Evolutionary conservation across 1,140 invertebrate species (phyloP).

Genomic region (Bombus waltoni): DNA sequence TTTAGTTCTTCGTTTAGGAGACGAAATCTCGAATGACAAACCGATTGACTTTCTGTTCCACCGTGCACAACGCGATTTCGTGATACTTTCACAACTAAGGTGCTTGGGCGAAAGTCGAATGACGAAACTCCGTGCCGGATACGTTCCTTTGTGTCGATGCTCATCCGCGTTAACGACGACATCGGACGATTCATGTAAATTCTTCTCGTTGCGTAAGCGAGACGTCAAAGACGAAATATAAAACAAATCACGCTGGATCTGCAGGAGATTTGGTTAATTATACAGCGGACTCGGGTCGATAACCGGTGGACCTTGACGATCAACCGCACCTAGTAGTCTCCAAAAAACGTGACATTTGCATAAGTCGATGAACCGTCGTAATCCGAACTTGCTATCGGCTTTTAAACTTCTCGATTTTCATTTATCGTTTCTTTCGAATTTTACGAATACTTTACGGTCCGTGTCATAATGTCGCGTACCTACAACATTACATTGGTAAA

Average conservation of each 20-base stretch:
- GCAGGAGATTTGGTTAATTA: background rate
- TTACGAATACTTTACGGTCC: too few relatives aligned
- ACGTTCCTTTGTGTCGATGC: constrained; percentile 52
- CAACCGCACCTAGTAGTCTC: background rate
- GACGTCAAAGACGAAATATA: background rate
- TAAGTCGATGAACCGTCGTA: background rate
- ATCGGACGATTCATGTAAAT: constrained; percentile 43
- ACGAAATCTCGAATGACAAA: constrained; percentile 22
- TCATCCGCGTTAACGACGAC: constrained; percentile 43
- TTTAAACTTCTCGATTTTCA: background rate
- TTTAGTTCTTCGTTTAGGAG: background rate
- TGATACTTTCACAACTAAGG: constrained; percentile 74
- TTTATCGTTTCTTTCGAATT: background rate
- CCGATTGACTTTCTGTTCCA: constrained; percentile 39
- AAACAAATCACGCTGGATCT: background rate
- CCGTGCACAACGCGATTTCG: constrained; percentile 34
- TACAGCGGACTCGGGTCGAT: background rate
- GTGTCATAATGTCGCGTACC: too few relatives aligned
- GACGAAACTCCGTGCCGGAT: constrained; percentile 73
- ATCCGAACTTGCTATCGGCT: background rate
- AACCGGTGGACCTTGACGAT: background rate
- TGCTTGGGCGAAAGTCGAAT: constrained; percentile 75
- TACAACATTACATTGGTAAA: background rate
- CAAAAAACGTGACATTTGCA: constrained; percentile 10
- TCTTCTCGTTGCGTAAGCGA: constrained; percentile 43